A percentile compares a stretch with the other conserved stretches of the same genome.
Conservation (phyloP, 2,888 invertebrate species). For the Torymus aiolomorphi region DNA sequence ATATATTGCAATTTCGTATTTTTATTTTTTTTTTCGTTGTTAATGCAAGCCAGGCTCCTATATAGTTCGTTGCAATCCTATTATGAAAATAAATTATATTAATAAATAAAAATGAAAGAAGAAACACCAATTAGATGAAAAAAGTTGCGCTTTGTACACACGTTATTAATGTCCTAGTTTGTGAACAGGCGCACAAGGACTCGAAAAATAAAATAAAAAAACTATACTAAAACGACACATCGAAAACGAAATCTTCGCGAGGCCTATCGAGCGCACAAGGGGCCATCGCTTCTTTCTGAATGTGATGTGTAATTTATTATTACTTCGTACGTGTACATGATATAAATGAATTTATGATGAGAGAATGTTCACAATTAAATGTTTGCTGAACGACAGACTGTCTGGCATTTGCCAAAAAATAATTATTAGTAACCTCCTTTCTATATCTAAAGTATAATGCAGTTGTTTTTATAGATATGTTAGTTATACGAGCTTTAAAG, state of each 20-base stretch:
- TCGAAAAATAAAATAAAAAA: slow-evolving; percentile 36
- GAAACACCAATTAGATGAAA: slow-evolving; percentile 44
- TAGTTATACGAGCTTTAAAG: no score
- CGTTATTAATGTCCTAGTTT: slow-evolving; percentile 34
- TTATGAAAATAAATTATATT: slow-evolving; percentile 24
- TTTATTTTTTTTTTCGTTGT: slow-evolving; percentile 29
- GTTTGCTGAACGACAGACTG: no score
- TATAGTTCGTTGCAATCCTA: slow-evolving; percentile 28
- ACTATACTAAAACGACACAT: slow-evolving; percentile 43
- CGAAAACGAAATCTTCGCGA: slow-evolving; percentile 56
- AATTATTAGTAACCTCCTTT: no score
- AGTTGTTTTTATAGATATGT: no score
- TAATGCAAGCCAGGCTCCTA: slow-evolving; percentile 33
- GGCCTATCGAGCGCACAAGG: slow-evolving; percentile 59
- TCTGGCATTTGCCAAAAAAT: no score
- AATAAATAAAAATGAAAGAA: slow-evolving; percentile 11
- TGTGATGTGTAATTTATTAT: slow-evolving; percentile 66
- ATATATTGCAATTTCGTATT: slow-evolving; percentile 16
- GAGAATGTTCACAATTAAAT: no score
- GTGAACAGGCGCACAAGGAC: slow-evolving; percentile 6
- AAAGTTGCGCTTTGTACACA: slow-evolving; percentile 32
- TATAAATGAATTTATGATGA: slow-evolving; percentile 40
- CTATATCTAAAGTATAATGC: no score
- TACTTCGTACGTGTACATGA: slow-evolving; percentile 43
- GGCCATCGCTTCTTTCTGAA: slow-evolving; percentile 64